These are phyloP conservation scores for Macrotis lagotis DNA, from an alignment of 2,113 vertebrate species.

Conservation along the genomic window DNA sequence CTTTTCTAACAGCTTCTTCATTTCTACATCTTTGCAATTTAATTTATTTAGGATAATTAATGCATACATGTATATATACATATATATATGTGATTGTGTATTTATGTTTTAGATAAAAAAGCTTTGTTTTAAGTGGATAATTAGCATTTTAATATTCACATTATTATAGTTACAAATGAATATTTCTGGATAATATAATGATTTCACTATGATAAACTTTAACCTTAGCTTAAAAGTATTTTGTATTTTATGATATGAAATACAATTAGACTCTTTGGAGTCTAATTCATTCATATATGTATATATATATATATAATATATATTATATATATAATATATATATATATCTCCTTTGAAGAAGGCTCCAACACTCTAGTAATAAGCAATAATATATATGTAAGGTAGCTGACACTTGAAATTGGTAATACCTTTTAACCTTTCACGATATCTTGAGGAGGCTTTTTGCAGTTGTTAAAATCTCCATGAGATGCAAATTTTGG, in stretches of 20 bases:
- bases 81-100: too few species aligned
- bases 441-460: background rate
- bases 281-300: background rate
- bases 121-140: background rate
- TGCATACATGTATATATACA: background rate
- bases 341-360: background rate
- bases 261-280: background rate
- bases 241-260: background rate
- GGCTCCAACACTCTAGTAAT: background rate
- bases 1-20: background rate
- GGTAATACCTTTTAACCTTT: background rate
- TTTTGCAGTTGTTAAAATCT: background rate
- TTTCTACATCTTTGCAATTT: background rate
- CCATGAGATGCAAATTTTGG: background rate
- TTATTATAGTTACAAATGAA: slow-evolving; percentile 8
- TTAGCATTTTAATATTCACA: background rate
- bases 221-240: background rate
- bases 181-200: background rate
- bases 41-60: slow-evolving; percentile 39
- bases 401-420: background rate
- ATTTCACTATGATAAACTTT: background rate
- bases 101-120: slow-evolving; percentile 18
- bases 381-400: background rate
- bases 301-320: background rate
- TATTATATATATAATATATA: background rate